Conservation (phyloP, 2,797 vertebrate species). For the Coluber constrictor region DNA sequence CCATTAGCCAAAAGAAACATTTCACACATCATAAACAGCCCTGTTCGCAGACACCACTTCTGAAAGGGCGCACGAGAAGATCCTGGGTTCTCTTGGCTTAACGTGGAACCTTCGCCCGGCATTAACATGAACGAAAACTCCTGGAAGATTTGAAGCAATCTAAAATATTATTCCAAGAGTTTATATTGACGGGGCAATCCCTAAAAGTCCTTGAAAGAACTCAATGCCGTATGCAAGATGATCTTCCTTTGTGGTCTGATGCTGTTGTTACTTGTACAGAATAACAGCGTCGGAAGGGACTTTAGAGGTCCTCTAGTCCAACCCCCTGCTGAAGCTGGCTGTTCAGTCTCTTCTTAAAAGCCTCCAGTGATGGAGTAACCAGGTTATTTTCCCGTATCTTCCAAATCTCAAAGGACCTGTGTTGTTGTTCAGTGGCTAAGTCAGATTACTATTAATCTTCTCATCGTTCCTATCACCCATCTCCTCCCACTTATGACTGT, state of each 20-base stretch:
- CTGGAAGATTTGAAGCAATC: neutral
- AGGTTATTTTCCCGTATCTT: too few relatives aligned
- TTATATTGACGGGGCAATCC: neutral
- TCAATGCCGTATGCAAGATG: neutral
- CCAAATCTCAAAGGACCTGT: too few relatives aligned
- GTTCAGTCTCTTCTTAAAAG: neutral
- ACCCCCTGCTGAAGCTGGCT: neutral
- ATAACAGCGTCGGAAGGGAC: neutral
- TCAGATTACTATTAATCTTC: too few relatives aligned
- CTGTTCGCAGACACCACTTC: neutral
- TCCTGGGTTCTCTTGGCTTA: neutral
- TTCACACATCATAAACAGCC: conserved; percentile 2
- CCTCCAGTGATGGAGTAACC: neutral
- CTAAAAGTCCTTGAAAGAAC: neutral
- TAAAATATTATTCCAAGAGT: neutral
- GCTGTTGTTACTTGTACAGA: neutral
- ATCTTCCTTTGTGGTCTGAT: neutral
- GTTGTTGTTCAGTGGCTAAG: too few relatives aligned
- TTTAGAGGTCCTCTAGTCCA: neutral
- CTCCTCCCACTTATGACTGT: too few relatives aligned
- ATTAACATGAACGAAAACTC: neutral
- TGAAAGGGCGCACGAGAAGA: neutral
- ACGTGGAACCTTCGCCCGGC: neutral
- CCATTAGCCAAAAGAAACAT: conserved; percentile 47
- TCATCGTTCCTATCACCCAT: too few relatives aligned